A percentile compares a stretch with the other conserved stretches of the same genome.
Evolutionary conservation across 2,797 vertebrate genomes (phyloP).

Genomic region (Coregonus ussuriensis): DNA sequence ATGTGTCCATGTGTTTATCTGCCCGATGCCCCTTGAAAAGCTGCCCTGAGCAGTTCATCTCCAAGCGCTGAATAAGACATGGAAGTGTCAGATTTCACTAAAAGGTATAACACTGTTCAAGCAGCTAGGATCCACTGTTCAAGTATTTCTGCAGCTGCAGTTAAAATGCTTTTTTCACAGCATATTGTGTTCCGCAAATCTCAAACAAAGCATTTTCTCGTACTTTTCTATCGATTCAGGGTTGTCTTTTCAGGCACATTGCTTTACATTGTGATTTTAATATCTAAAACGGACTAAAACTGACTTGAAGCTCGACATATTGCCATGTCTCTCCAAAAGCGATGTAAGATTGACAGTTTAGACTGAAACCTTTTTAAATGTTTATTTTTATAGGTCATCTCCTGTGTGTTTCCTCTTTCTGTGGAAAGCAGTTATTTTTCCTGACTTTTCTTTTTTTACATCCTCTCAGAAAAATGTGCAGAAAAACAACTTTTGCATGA

Average conservation of each 20-base stretch:
- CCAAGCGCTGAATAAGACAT: conserved; percentile 24
- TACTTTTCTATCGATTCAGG: too few species aligned
- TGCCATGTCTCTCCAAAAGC: conserved; percentile 9
- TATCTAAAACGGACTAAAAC: conserved; percentile 3
- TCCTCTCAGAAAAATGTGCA: conserved; percentile 24
- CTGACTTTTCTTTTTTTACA: conserved; percentile 19
- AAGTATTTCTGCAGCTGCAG: conserved; percentile 47
- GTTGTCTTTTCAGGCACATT: not conserved
- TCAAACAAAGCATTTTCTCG: conserved; percentile 24
- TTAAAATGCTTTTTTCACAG: conserved; percentile 18
- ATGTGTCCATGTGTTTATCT: too few species aligned
- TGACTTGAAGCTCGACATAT: conserved; percentile 15
- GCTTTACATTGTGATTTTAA: conserved; percentile 18
- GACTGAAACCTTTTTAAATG: conserved; percentile 21
- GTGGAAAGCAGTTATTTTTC: conserved; percentile 13
- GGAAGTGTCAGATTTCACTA: conserved; percentile 48
- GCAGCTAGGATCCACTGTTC: conserved; percentile 23
- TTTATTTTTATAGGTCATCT: conserved; percentile 45
- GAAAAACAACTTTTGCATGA: conserved; percentile 34
- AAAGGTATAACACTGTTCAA: conserved; percentile 1
- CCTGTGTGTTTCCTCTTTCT: conserved; percentile 27
- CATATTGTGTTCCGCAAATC: conserved; percentile 23
- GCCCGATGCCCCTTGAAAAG: too few species aligned
- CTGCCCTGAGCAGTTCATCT: conserved; percentile 23
- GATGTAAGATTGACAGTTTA: conserved; percentile 32